Evolutionary conservation across 1,140 invertebrate species (phyloP).

Genomic region (Portunus trituberculatus): DNA sequence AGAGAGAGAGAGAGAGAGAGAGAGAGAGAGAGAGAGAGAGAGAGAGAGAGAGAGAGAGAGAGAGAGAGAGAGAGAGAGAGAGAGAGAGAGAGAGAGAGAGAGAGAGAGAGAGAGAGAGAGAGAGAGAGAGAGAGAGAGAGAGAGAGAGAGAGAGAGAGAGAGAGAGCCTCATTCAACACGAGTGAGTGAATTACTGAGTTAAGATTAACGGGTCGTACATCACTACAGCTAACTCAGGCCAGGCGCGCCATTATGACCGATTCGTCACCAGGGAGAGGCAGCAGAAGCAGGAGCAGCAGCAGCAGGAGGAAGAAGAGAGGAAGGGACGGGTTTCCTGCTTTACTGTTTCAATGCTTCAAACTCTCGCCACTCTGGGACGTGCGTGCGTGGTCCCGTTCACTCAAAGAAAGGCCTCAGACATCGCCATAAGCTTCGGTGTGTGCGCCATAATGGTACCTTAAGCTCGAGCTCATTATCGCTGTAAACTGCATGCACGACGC

Average conservation of each 20-base stretch:
- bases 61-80: neutral
- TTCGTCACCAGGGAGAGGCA: neutral
- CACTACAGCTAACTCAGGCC: neutral
- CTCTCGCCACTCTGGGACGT: neutral
- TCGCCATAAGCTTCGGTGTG: neutral
- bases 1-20: neutral
- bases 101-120: no score
- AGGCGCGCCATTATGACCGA: neutral
- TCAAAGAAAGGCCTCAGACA: neutral
- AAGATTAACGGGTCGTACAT: neutral
- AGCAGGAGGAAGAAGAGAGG: neutral
- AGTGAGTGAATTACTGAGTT: slow-evolving; percentile 3
- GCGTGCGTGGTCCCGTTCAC: neutral
- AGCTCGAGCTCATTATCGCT: neutral
- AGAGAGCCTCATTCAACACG: neutral
- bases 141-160: neutral
- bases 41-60: no score
- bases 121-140: neutral
- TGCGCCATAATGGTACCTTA: neutral
- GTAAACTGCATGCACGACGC: neutral
- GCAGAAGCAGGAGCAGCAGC: neutral
- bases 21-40: neutral
- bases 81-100: no score
- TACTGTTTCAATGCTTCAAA: neutral
- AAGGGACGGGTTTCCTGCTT: neutral